Evolutionary conservation across 1,140 invertebrate species (phyloP).

Genomic region (Hylaeus volcanicus): DNA sequence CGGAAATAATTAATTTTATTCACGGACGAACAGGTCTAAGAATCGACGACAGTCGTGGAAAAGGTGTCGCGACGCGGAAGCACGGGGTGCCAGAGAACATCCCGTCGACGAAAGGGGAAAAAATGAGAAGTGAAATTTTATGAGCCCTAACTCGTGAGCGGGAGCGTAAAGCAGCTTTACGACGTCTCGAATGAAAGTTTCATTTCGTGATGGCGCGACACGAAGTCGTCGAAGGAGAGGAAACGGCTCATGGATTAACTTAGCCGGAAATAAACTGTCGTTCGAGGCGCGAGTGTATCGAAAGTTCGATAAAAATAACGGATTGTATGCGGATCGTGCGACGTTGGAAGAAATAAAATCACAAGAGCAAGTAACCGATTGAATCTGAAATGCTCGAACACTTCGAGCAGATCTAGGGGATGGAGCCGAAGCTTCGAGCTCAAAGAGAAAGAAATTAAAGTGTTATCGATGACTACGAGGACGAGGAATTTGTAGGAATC

Average conservation of each 20-base stretch:
- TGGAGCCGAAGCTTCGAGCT: too few relatives aligned
- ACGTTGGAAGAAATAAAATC: neutral
- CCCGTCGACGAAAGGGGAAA: neutral
- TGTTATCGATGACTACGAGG: too few relatives aligned
- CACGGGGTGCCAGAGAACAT: neutral
- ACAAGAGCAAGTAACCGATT: neutral
- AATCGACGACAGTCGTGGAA: neutral
- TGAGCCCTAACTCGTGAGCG: constrained; percentile 46
- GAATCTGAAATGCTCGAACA: neutral
- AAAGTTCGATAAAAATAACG: constrained; percentile 24
- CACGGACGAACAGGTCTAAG: constrained; percentile 16
- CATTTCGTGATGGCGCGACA: constrained; percentile 41
- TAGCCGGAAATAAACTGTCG: constrained; percentile 28
- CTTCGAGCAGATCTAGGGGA: neutral
- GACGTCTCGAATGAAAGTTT: constrained; percentile 64
- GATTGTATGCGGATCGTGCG: neutral
- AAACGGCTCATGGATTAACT: constrained; percentile 30
- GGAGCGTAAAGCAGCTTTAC: constrained; percentile 64
- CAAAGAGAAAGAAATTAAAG: too few relatives aligned
- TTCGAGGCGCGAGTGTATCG: neutral
- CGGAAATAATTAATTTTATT: neutral
- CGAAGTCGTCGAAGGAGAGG: constrained; percentile 9
- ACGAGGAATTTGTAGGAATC: too few relatives aligned
- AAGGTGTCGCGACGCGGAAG: constrained; percentile 18
- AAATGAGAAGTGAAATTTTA: constrained; percentile 58